phyloP scores from a whole-genome alignment of 2,888 invertebrate genomes.

The Drosophila helvetica region DNA sequence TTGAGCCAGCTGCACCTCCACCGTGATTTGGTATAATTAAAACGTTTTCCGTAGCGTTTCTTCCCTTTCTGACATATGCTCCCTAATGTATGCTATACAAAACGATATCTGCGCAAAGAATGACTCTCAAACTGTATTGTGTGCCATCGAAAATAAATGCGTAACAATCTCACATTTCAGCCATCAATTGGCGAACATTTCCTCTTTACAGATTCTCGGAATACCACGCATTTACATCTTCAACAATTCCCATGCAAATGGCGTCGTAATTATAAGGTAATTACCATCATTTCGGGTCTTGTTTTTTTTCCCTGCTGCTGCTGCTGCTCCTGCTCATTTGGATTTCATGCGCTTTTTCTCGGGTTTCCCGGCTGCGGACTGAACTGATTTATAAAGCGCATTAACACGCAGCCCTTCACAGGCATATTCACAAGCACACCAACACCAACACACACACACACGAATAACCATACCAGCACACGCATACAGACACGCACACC shows the following conservation, averaged over 20 bases:
- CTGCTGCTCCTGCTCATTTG: constrained; percentile 1
- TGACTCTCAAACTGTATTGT: constrained; percentile 15
- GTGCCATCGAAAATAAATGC: too few relatives aligned
- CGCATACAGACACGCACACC: constrained; percentile 42
- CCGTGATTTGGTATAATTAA: constrained; percentile 16
- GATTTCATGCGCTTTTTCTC: constrained; percentile 17
- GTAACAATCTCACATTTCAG: too few relatives aligned
- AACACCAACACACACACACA: constrained; percentile 20
- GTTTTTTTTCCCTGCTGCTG: constrained; percentile 18
- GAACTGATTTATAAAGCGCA: constrained; percentile 74
- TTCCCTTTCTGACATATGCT: too few relatives aligned
- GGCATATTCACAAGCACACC: constrained; percentile 40
- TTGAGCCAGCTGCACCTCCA: too few relatives aligned
- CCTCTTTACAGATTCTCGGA: too few relatives aligned
- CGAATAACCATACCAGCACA: constrained; percentile 10
- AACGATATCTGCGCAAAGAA: not conserved
- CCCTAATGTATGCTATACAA: constrained; percentile 5
- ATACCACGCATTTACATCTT: constrained; percentile 1
- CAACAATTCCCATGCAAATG: constrained; percentile 34
- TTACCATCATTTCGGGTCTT: constrained; percentile 58
- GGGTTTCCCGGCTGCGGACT: constrained; percentile 39
- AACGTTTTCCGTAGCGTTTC: constrained; percentile 1
- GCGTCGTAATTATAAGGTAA: constrained; percentile 64
- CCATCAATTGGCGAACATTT: too few relatives aligned
- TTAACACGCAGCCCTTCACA: constrained; percentile 63